phyloP scores from a whole-genome alignment of 1,140 invertebrate genomes.

The Drosophila murphyi region DNA sequence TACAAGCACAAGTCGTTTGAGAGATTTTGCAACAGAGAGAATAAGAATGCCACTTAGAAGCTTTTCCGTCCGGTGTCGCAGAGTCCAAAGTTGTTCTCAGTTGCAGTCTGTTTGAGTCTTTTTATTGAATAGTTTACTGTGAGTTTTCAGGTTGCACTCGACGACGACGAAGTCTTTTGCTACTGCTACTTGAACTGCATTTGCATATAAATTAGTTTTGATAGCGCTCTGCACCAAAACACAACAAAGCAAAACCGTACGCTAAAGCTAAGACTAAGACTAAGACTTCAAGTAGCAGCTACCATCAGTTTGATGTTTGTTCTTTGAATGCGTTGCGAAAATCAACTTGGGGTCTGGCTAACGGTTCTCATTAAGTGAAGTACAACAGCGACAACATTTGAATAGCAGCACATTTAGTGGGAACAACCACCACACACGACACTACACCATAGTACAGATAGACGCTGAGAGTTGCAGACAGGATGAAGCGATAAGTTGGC shows the following conservation, averaged over 20 bases:
- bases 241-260: constrained; percentile 15
- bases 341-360: constrained; percentile 49
- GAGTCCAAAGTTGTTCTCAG: constrained; percentile 19
- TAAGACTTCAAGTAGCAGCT: constrained; percentile 24
- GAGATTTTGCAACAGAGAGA: constrained; percentile 44
- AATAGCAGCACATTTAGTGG: constrained; percentile 49
- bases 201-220: constrained; percentile 83
- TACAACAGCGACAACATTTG: constrained; percentile 51
- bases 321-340: constrained; percentile 73
- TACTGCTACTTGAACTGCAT: constrained; percentile 79
- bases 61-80: neutral
- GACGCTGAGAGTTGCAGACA: constrained; percentile 26
- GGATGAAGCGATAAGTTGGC: constrained; percentile 76
- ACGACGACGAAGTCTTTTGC: constrained; percentile 46
- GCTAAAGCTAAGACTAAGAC: constrained; percentile 4
- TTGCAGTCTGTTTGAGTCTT: constrained; percentile 46
- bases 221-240: constrained; percentile 48
- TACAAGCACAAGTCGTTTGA: constrained; percentile 37
- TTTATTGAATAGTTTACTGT: constrained; percentile 55
- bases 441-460: constrained; percentile 14
- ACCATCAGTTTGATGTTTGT: constrained; percentile 74
- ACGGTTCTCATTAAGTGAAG: constrained; percentile 80
- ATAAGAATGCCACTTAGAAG: constrained; percentile 31
- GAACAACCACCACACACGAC: constrained; percentile 64
- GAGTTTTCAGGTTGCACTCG: constrained; percentile 28